Conservation (phyloP, 2,113 vertebrate species). For the Ploceus nigricollis region DNA sequence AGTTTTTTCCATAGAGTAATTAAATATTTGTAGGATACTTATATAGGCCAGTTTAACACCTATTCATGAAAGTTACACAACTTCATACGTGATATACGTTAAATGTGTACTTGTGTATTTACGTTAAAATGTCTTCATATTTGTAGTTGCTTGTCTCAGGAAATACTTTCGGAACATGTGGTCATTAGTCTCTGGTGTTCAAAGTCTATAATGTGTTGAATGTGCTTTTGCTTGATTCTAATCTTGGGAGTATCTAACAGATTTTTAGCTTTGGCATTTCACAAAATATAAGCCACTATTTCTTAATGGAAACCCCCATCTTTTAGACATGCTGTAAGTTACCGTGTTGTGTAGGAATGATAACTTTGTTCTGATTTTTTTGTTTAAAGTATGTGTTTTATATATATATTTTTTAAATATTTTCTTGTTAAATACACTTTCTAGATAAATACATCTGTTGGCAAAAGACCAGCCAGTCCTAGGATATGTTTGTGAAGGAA, state of each 20-base stretch:
- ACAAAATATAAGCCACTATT: background rate
- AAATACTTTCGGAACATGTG: background rate
- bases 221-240: background rate
- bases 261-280: background rate
- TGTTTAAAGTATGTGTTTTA: background rate
- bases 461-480: background rate
- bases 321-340: background rate
- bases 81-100: background rate
- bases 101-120: background rate
- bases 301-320: background rate
- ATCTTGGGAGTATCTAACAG: background rate
- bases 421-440: background rate
- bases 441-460: background rate
- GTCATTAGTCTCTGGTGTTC: background rate
- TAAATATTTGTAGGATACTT: background rate
- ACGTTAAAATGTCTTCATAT: background rate
- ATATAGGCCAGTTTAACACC: background rate
- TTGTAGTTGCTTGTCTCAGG: background rate
- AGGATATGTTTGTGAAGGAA: background rate
- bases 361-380: background rate
- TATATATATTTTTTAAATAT: background rate
- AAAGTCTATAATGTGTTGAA: background rate
- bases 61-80: accelerated
- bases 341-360: background rate
- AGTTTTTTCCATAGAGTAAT: background rate